These are phyloP conservation scores for Drosophila athabasca DNA, from an alignment of 1,140 invertebrate genomes.

Conservation along the genomic window DNA sequence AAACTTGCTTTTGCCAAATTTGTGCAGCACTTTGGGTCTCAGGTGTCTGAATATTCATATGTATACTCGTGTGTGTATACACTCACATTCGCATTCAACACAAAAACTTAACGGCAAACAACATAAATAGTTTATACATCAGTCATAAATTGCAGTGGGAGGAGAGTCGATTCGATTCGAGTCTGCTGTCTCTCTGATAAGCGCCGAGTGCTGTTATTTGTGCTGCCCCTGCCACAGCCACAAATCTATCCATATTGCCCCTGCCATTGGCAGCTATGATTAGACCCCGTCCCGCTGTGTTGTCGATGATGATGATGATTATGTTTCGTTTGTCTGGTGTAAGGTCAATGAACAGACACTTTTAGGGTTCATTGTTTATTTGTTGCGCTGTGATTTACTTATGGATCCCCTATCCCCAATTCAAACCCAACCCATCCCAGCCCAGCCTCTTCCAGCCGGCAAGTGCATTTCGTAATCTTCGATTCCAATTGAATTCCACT, in stretches of 20 bases:
- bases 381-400: slow-evolving; percentile 44
- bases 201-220: background rate
- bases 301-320: slow-evolving; percentile 31
- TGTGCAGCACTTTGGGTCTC: slow-evolving; percentile 40
- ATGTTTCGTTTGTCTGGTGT: slow-evolving; percentile 36
- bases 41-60: slow-evolving; percentile 23
- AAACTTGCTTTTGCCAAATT: slow-evolving; percentile 64
- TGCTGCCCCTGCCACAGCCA: no score
- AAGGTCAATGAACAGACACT: slow-evolving; percentile 64
- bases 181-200: slow-evolving; percentile 7
- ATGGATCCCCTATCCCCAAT: background rate
- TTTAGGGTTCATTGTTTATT: slow-evolving; percentile 68
- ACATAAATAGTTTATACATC: slow-evolving; percentile 5
- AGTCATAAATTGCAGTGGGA: background rate
- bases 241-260: no score
- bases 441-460: background rate
- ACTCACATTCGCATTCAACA: slow-evolving; percentile 5
- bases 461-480: slow-evolving; percentile 54
- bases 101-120: slow-evolving; percentile 19
- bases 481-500: slow-evolving; percentile 26
- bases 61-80: no score
- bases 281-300: slow-evolving; percentile 34
- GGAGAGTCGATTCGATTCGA: background rate
- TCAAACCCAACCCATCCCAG: background rate
- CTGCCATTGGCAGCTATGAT: slow-evolving; percentile 31